phyloP scores from a whole-genome alignment of 2,113 vertebrate species.

The Aviceda subcristata region DNA sequence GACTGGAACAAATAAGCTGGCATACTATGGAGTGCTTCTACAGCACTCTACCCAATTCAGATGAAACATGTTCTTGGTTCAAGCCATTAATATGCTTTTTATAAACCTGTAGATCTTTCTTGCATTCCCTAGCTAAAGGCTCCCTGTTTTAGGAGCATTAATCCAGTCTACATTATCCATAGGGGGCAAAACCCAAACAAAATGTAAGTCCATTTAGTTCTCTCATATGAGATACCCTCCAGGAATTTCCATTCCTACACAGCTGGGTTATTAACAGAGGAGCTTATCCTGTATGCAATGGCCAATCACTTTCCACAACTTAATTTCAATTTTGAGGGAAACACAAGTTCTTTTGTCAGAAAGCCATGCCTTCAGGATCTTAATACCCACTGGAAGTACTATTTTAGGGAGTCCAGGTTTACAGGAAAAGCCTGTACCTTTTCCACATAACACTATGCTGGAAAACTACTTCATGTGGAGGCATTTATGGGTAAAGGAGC shows the following conservation, averaged over 20 bases:
- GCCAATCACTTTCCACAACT: not conserved
- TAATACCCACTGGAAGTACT: not conserved
- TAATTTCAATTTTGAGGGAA: not conserved
- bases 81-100: not conserved
- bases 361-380: not conserved
- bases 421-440: not conserved
- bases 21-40: not conserved
- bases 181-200: not conserved
- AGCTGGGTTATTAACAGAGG: not conserved
- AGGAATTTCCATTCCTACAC: constrained; percentile 12
- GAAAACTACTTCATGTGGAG: not conserved
- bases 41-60: not conserved
- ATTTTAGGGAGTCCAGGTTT: not conserved
- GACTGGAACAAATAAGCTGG: not conserved
- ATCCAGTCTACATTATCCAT: not conserved
- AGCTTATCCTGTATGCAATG: not conserved
- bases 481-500: not conserved
- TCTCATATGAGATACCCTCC: not conserved
- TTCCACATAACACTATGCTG: not conserved
- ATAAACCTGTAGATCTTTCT: not conserved
- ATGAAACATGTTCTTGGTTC: not conserved
- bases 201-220: not conserved
- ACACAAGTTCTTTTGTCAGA: constrained; percentile 16
- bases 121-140: not conserved
- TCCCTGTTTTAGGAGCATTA: not conserved